A percentile compares a stretch with the other conserved stretches of the same genome.
Evolutionary conservation across 2,888 invertebrate genomes (phyloP).

Genomic region (Acleris literana): DNA sequence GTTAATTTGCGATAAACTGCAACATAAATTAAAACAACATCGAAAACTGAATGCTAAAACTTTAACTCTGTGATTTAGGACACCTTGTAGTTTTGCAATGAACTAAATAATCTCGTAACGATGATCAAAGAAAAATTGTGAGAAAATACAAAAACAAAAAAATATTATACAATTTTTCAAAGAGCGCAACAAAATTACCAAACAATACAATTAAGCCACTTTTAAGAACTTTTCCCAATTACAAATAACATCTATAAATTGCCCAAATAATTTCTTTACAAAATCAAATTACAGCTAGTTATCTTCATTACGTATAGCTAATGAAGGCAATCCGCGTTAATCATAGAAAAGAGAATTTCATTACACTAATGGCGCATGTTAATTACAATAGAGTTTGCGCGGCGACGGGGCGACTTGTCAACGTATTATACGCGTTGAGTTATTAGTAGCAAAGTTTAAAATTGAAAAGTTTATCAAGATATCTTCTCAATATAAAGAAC

Average conservation of each 20-base stretch:
- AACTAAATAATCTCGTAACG: no score
- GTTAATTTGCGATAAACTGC: no score
- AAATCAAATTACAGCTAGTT: constrained; percentile 32
- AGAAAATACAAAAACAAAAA: neutral
- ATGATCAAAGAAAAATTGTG: neutral
- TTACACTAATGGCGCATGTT: constrained; percentile 91
- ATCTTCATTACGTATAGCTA: constrained; percentile 27
- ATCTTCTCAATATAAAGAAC: no score
- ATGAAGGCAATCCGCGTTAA: constrained; percentile 42
- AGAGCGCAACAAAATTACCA: neutral
- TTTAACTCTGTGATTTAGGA: no score
- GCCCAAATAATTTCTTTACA: constrained; percentile 26
- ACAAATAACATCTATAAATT: constrained; percentile 22
- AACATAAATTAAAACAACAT: no score
- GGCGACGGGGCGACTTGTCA: constrained; percentile 56
- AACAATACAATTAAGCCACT: neutral
- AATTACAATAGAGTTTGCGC: constrained; percentile 87
- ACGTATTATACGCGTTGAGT: constrained; percentile 40
- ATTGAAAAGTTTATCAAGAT: no score
- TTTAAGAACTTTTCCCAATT: neutral
- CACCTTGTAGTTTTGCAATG: no score
- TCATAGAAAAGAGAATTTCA: constrained; percentile 85
- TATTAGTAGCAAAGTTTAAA: no score
- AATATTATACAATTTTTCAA: neutral
- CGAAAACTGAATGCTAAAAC: no score